A percentile compares a stretch with the other conserved stretches of the same genome.
These are phyloP conservation scores for Cyprinus carpio DNA, from an alignment of 2,113 vertebrate genomes.

Conservation along the genomic window DNA sequence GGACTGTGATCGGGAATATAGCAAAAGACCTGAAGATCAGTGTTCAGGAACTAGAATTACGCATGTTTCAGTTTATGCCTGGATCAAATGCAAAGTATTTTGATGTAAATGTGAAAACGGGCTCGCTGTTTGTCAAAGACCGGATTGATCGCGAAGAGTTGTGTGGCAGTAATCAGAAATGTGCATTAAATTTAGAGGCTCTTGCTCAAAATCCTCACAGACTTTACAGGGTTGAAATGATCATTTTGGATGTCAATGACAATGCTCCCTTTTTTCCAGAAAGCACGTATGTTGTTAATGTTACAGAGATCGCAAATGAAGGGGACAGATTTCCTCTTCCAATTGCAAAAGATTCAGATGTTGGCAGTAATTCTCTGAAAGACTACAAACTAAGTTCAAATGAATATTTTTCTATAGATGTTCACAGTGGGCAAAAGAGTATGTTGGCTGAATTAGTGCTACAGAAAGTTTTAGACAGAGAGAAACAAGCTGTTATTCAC, in stretches of 20 bases:
- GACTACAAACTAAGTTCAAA: conserved; percentile 72
- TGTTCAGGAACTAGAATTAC: conserved; percentile 63
- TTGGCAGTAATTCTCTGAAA: conserved; percentile 66
- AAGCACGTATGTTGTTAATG: conserved; percentile 50
- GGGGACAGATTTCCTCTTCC: conserved; percentile 68
- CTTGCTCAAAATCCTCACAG: conserved; percentile 78
- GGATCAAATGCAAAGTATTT: conserved; percentile 73
- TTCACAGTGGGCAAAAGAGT: conserved; percentile 57
- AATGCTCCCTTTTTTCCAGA: conserved; percentile 77
- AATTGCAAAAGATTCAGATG: conserved; percentile 67
- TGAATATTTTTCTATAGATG: conserved; percentile 71
- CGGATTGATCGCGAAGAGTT: conserved; percentile 81
- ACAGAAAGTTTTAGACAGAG: conserved; percentile 73
- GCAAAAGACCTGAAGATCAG: conserved; percentile 74
- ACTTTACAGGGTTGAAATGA: conserved; percentile 77
- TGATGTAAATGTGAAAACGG: conserved; percentile 75
- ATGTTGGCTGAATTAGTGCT: conserved; percentile 69
- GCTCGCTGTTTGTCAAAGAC: conserved; percentile 75
- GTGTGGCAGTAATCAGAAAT: conserved; percentile 69
- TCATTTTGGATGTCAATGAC: conserved; percentile 82
- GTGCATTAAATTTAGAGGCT: conserved; percentile 79
- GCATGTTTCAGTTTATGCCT: conserved; percentile 74
- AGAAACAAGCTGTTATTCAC: conserved; percentile 53
- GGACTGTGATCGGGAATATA: conserved; percentile 71
- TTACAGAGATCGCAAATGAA: conserved; percentile 64